Conservation (phyloP, 2,888 invertebrate species). For the Zygaena filipendulae region DNA sequence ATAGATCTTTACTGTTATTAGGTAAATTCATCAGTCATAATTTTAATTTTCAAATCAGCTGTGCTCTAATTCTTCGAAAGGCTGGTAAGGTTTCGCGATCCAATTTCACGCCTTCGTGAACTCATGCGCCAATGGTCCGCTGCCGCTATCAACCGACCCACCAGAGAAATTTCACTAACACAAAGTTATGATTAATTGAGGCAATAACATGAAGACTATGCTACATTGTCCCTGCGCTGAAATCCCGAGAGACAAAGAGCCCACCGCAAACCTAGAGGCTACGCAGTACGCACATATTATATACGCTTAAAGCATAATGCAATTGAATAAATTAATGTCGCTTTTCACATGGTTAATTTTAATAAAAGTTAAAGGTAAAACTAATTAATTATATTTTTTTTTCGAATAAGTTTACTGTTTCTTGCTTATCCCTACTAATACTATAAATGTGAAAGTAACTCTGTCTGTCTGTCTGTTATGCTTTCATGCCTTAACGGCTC, state of each 20-base stretch:
- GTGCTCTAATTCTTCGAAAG: constrained; percentile 38
- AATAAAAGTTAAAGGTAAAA: too few species aligned
- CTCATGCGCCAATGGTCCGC: constrained; percentile 57
- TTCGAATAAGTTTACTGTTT: too few species aligned
- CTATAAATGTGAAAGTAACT: too few species aligned
- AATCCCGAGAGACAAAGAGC: constrained; percentile 23
- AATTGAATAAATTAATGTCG: too few species aligned
- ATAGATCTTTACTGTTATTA: too few species aligned
- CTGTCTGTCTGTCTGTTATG: too few species aligned
- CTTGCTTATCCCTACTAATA: too few species aligned
- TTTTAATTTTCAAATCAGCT: constrained; percentile 40
- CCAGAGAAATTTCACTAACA: constrained; percentile 61
- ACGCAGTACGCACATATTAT: constrained; percentile 10
- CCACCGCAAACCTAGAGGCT: constrained; percentile 18
- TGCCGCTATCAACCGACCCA: too few species aligned
- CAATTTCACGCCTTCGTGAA: constrained; percentile 64
- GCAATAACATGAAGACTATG: constrained; percentile 54
- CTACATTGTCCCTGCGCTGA: constrained; percentile 34
- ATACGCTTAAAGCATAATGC: too few species aligned
- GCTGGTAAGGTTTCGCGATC: constrained; percentile 48
- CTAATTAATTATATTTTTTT: too few species aligned
- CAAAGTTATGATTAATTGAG: constrained; percentile 66
- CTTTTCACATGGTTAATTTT: too few species aligned
- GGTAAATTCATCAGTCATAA: not conserved
- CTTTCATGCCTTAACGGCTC: too few species aligned